phyloP scores from a whole-genome alignment of 2,113 vertebrate species.

The Globicephala melas region DNA sequence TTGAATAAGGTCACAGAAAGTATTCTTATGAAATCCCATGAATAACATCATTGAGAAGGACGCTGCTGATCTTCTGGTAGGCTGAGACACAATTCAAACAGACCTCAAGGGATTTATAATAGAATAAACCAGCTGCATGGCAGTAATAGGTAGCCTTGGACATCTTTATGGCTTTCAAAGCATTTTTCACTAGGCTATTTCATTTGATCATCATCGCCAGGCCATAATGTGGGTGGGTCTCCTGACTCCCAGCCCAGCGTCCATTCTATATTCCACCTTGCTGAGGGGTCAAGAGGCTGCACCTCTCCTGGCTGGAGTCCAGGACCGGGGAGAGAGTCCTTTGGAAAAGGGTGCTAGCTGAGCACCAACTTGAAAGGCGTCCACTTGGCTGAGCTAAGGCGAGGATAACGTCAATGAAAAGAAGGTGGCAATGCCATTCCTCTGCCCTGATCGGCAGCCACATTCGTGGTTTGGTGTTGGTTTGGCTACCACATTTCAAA shows the following conservation, averaged over 20 bases:
- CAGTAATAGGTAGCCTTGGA: neutral
- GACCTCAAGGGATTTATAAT: neutral
- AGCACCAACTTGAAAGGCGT: neutral
- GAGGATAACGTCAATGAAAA: neutral
- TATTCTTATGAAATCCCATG: neutral
- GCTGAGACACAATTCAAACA: neutral
- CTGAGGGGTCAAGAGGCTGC: neutral
- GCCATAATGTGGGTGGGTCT: neutral
- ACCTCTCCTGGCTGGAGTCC: neutral
- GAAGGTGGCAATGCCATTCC: neutral
- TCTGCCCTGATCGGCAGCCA: neutral
- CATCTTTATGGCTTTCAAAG: neutral
- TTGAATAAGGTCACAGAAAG: neutral
- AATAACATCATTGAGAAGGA: neutral
- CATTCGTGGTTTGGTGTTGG: fast-evolving
- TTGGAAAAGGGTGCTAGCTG: neutral
- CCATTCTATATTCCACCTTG: neutral
- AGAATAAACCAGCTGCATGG: neutral
- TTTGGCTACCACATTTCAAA: neutral
- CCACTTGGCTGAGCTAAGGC: neutral
- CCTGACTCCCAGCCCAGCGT: neutral
- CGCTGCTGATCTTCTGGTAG: neutral
- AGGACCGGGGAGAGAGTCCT: neutral
- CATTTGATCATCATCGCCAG: neutral
- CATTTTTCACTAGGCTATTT: neutral